These are phyloP conservation scores for Oreotrochilus melanogaster DNA, from an alignment of 2,113 vertebrate species.

Conservation along the genomic window DNA sequence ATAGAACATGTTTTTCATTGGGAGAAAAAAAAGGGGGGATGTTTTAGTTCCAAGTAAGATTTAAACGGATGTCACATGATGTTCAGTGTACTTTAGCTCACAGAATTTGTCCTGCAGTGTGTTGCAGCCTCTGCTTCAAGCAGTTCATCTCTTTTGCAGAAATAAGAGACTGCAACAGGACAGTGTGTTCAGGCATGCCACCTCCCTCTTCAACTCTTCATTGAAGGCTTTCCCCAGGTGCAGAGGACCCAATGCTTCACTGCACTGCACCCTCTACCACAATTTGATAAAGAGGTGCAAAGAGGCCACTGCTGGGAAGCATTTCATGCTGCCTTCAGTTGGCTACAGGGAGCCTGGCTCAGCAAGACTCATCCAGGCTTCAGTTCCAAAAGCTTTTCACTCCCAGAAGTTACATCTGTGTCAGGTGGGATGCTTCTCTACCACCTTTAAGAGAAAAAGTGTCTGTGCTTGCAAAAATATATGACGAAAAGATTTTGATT, in stretches of 20 bases:
- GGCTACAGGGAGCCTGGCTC: neutral
- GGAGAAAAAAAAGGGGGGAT: neutral
- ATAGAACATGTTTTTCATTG: conserved; percentile 30
- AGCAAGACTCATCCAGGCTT: neutral
- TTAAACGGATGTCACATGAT: conserved; percentile 7
- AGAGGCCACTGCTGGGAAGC: neutral
- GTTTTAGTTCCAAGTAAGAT: conserved; percentile 47
- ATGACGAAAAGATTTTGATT: rapidly evolving
- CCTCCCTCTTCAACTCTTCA: neutral
- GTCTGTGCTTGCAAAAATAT: neutral
- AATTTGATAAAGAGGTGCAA: neutral
- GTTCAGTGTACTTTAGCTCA: neutral
- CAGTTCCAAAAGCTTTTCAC: neutral
- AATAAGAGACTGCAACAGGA: neutral
- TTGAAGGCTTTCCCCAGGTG: neutral
- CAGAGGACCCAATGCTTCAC: neutral
- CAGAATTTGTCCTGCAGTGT: neutral
- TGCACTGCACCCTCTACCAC: neutral
- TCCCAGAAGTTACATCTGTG: neutral
- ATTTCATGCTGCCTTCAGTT: neutral
- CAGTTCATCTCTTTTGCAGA: neutral
- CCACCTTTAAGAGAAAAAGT: neutral
- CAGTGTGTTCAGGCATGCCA: neutral
- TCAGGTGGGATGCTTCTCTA: neutral
- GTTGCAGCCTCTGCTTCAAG: neutral